A percentile compares a stretch with the other conserved stretches of the same genome.
Evolutionary conservation across 1,140 invertebrate species (phyloP).

Genomic region (Diploscapter pachys): DNA sequence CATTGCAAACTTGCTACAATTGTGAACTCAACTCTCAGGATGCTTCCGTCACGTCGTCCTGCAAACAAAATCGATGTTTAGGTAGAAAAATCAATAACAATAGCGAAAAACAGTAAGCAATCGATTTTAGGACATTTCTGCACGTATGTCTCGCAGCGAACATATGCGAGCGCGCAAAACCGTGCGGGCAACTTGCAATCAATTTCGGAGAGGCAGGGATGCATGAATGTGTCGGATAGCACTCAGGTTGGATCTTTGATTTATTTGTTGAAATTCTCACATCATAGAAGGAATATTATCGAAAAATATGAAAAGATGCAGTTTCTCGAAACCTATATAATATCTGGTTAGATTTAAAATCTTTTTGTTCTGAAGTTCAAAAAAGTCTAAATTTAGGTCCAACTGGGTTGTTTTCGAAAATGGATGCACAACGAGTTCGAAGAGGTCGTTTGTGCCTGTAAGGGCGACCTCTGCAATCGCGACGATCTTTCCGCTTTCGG

Average conservation of each 20-base stretch:
- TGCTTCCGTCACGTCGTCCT: conserved; percentile 43
- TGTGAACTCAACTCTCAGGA: conserved; percentile 51
- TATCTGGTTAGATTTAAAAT: background rate
- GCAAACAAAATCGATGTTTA: conserved; percentile 46
- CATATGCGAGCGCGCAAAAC: conserved; percentile 23
- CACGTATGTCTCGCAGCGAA: conserved; percentile 46
- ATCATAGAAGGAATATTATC: background rate
- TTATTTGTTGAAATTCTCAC: conserved; percentile 1
- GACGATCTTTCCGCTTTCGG: conserved; percentile 2
- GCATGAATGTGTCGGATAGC: conserved; percentile 53
- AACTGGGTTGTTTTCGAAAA: conserved; percentile 53
- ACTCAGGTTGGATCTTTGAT: conserved; percentile 16
- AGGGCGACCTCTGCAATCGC: conserved; percentile 30
- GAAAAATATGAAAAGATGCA: conserved; percentile 5
- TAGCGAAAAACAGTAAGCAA: background rate
- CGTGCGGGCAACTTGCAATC: conserved; percentile 19
- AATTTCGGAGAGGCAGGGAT: conserved; percentile 51
- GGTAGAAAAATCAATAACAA: conserved; percentile 6
- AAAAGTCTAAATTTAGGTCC: conserved; percentile 35
- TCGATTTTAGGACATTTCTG: conserved; percentile 47
- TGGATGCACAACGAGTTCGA: conserved; percentile 52
- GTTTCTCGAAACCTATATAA: background rate
- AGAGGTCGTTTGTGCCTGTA: conserved; percentile 37
- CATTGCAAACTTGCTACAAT: conserved; percentile 46
- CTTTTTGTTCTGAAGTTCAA: background rate